These are phyloP conservation scores for Discoglossus pictus DNA, from an alignment of 2,797 vertebrate genomes.

Conservation along the genomic window DNA sequence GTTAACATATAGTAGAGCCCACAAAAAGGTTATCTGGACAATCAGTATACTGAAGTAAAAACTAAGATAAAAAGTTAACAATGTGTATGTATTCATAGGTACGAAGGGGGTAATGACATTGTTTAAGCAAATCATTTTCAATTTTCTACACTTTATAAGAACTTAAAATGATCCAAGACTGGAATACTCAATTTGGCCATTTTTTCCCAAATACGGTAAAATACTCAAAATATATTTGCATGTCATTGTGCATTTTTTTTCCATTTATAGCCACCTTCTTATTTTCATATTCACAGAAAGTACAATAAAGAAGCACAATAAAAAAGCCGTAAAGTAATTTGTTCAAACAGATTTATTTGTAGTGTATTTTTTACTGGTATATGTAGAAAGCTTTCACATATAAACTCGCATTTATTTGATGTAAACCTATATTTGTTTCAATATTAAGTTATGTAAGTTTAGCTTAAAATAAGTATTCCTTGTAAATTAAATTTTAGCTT, in stretches of 20 bases:
- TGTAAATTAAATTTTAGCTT: slow-evolving; percentile 7
- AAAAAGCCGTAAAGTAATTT: slow-evolving; percentile 12
- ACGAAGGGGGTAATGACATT: too few species aligned
- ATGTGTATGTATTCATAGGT: too few species aligned
- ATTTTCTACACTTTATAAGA: too few species aligned
- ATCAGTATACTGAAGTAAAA: too few species aligned
- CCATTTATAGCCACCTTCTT: neutral
- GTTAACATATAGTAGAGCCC: too few species aligned
- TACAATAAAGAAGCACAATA: slow-evolving; percentile 15
- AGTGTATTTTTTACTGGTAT: slow-evolving; percentile 1
- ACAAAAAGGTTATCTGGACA: too few species aligned
- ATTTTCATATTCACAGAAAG: slow-evolving; percentile 15
- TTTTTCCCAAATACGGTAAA: slow-evolving; percentile 14
- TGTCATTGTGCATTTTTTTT: slow-evolving; percentile 14
- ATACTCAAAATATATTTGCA: slow-evolving; percentile 26
- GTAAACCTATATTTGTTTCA: neutral
- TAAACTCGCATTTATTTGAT: neutral
- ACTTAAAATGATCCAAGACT: too few species aligned
- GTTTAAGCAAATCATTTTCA: too few species aligned
- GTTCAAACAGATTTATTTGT: slow-evolving; percentile 2
- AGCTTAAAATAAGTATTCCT: slow-evolving; percentile 7
- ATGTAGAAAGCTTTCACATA: slow-evolving; percentile 7
- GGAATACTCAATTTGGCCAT: too few species aligned
- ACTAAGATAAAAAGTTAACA: too few species aligned
- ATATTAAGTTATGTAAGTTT: slow-evolving; percentile 2